Evolutionary conservation across 1,140 invertebrate species (phyloP).

Genomic region (Scaptomyza graminum): DNA sequence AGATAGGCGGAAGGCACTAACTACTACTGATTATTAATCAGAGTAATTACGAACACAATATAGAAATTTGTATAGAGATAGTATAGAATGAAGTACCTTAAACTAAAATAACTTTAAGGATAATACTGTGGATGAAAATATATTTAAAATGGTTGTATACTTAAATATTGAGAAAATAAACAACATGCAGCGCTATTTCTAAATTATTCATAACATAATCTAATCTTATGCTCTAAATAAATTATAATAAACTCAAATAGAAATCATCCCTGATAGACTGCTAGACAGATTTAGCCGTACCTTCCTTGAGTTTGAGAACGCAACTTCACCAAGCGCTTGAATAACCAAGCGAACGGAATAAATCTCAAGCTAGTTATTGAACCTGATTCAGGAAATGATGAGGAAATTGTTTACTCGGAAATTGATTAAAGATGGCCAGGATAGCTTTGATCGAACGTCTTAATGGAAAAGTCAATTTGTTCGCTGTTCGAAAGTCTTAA

Average conservation of each 20-base stretch:
- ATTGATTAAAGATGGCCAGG: slow-evolving; percentile 75
- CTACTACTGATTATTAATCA: background rate
- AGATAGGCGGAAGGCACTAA: background rate
- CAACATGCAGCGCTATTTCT: too few relatives aligned
- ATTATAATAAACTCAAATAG: too few relatives aligned
- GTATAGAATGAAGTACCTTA: background rate
- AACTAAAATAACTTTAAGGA: too few relatives aligned
- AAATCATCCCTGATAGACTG: background rate
- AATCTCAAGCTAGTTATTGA: background rate
- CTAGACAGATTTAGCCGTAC: background rate
- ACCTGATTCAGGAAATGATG: slow-evolving; percentile 67
- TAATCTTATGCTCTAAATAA: too few relatives aligned
- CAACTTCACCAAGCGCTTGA: background rate
- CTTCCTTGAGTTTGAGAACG: background rate
- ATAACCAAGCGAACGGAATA: background rate
- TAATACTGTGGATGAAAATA: too few relatives aligned
- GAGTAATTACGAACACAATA: background rate
- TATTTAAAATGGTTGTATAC: too few relatives aligned
- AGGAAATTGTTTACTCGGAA: slow-evolving; percentile 67
- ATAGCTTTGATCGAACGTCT: slow-evolving; percentile 33
- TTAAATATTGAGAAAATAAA: too few relatives aligned
- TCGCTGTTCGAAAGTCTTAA: slow-evolving; percentile 8
- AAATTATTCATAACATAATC: too few relatives aligned
- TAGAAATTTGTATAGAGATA: background rate
- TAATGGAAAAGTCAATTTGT: slow-evolving; percentile 66